Evolutionary conservation across 2,888 invertebrate species (phyloP), one percentile per base, ranked within the genome.

Genomic region (Latheticus oryzae): DNA sequence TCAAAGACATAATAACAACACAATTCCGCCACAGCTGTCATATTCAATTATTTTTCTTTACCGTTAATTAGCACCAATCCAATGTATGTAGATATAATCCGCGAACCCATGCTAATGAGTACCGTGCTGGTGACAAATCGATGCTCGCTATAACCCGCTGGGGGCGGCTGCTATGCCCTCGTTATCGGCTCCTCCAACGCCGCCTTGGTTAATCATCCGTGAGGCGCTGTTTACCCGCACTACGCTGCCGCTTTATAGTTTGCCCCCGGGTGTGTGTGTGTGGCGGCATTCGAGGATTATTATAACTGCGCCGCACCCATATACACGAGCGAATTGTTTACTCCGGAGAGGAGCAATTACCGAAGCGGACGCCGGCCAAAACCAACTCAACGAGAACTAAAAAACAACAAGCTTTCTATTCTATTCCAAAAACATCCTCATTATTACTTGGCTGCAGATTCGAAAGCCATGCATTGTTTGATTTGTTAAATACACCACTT

Each of bases 121-220:
- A 48, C 40, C 45, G 43, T 50, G 60, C 48, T 47, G 68, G 67
- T 70, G 69, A 69, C 69, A 69, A 70, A 71, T 71, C 71, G 69
- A 71, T 70, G 71, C 65, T 68, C 53, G 54, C 64, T n/a, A 64
- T 66, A 64, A 64, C 60, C 61, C 24, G 43, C 21, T 11, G 50
- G 23, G 38, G 30, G 52, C 61, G 57, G 54, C 52, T 62, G 50
- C 67, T 64, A 64, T 65, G 68, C 67, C 67, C 71, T 70, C 71
- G 70, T 71, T 72, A 71, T 71, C 71, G 68, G 70, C 67, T 68
- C 65, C 70, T 71, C 67, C 67, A 68, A 67, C 70, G 67, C 63
- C 62, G 67, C 67, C 69, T 66, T 68, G 68, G 66, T 67, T 68
- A 68, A 67, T 67, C 67, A 67, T 65, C 65, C 68, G 67, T 67